Base-by-base conservation (phyloP, 2,888 invertebrate species). In the Tetrapedia diversipes region DNA sequence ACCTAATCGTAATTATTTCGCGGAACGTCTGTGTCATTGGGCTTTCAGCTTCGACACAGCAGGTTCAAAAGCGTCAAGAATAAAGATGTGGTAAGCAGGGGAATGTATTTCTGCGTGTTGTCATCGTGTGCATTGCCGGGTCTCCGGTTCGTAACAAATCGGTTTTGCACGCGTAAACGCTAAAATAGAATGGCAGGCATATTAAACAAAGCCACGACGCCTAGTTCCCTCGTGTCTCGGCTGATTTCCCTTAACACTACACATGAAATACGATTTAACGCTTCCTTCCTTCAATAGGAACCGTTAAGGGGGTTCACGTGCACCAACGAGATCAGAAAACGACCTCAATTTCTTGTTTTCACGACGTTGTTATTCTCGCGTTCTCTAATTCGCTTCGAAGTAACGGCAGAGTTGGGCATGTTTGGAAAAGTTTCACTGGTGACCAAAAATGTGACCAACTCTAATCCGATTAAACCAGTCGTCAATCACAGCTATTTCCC, bases 151-250 rank as follows among this genome's bases (percentile, higher is more conserved):
- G 67, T 39, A 65, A 72, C 66, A 57, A 66, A 66, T 72, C 56
- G 71, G 16, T 51, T 27, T 2, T 82, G 80, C 83, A 86, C 83
- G 82, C 81, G 83, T 84, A 80, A 82, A 87, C 72, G 86, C 84
- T 81, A 86, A 90, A 90, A 90, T 90, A 90, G 89, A 87, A 87
- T 86, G 81, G 84, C 84, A 80, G 82, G 83, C 78, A 82, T 84
- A 84, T 86, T 84, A 86, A 87, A 86, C 83, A 83, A 86, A 87
- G 87, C 84, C 72, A 83, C 83, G 84, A 86, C 84, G 79, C 45
- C 39, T 37, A 27, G 34, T 65, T 41, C 57, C 29, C 37, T 54
- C 51, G 7, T 49, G n/a, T 61, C 34, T 22, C 32, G 29, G 8
- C 14, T 14, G 14, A 41, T 27, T 63, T 14, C 45, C 19, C 29